Conservation (phyloP, 1,140 invertebrate genomes). For the Sitobion miscanthi region DNA sequence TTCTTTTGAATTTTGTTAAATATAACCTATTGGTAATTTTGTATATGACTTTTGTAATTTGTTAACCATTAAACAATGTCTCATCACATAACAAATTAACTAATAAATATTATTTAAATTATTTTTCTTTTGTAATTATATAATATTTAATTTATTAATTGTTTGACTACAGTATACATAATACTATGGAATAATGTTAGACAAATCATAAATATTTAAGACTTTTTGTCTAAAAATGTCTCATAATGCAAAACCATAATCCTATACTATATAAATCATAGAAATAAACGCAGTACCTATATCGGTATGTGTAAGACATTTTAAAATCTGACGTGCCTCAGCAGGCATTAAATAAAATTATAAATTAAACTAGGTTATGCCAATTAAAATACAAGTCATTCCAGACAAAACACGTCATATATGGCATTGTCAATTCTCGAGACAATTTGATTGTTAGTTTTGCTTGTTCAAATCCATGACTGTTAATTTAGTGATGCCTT, state of each 20-base stretch:
- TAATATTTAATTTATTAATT: neutral
- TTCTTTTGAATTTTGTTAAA: neutral
- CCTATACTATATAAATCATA: neutral
- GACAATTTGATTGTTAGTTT: neutral
- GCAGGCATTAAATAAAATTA: neutral
- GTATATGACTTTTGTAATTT: no score
- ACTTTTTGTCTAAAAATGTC: neutral
- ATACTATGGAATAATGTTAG: no score
- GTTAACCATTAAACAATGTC: no score
- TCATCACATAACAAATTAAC: neutral
- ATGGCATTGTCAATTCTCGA: neutral
- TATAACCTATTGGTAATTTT: neutral
- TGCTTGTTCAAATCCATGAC: neutral
- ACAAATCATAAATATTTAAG: neutral
- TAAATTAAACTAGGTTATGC: neutral
- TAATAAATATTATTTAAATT: neutral
- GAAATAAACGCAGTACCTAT: neutral
- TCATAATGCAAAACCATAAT: neutral
- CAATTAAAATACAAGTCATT: neutral
- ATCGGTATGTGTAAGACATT: neutral
- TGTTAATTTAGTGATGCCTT: neutral
- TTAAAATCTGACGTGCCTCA: neutral
- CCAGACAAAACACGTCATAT: neutral
- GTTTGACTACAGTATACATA: no score
- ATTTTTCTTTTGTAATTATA: neutral